Base-by-base conservation (phyloP, 2,113 vertebrate species). In the Dromas ardeola region DNA sequence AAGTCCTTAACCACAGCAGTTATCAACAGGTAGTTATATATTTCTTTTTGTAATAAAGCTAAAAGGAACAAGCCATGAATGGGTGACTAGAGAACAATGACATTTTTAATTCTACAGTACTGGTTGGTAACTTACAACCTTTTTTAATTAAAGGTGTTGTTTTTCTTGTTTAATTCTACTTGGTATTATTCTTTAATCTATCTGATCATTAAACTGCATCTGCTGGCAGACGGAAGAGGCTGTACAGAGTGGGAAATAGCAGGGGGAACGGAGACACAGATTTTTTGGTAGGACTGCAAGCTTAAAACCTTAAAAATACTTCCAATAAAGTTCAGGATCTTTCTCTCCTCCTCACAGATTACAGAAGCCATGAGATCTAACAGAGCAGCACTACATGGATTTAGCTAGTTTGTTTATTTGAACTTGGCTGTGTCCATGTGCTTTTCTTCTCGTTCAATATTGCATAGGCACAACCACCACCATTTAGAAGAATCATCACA, bases 121-220 rank as follows among this genome's bases (percentile, higher is more conserved):
- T 36, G 10, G 17, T 85, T 72, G 45, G 40, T 82, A 85, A 82
- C 26, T 69, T 85, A 38, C 17, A 82, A 70, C 8, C 53, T 85
- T 97, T 93, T 92, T 89, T 59, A 94, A 94, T 79, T 87, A 65
- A 47, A 72, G 73, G 70, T 91, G 49, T 9, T 78, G 27, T 58
- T 94, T 91, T 92, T 78, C 50, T 70, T 84, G 27, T 91, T 80
- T 82, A 58, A 85, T 69, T 85, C 56, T 79, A 80, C 34, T 72
- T 30, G 10, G 7, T 43, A 61, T 63, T 66, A 76, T 81, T 93
- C 47, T 50, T 89, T 67, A 58, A 65, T 72, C 34, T 69, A 87
- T 21, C 22, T 85, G 52, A 43, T 66, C 3, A 4, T 58, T 83
- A 70, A 92, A 65, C 49, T 92, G 42, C 26, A 42, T 67, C 55